phyloP scores from a whole-genome alignment of 2,797 vertebrate species.

The Balearica regulorum region DNA sequence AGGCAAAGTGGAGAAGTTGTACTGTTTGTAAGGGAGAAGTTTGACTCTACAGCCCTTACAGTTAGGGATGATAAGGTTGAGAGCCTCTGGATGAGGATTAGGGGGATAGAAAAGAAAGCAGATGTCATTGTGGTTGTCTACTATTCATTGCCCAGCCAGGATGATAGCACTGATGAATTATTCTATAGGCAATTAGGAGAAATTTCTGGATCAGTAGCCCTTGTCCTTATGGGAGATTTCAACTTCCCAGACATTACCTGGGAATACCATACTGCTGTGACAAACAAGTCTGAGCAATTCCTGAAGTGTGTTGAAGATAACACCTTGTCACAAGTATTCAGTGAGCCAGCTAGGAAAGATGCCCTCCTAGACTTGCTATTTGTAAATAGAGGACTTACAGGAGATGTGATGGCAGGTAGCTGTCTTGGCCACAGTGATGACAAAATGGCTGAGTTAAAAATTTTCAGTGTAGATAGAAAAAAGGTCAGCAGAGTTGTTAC shows the following conservation, averaged over 20 bases:
- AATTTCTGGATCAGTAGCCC: background rate
- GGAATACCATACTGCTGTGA: background rate
- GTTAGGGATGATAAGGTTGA: background rate
- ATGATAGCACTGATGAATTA: background rate
- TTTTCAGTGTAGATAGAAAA: background rate
- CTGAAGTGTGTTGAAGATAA: background rate
- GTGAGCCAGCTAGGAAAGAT: background rate
- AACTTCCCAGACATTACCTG: background rate
- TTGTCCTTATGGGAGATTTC: background rate
- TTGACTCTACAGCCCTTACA: background rate
- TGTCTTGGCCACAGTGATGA: background rate
- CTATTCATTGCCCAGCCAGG: background rate
- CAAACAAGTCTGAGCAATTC: background rate
- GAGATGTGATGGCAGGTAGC: background rate
- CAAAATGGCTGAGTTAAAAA: background rate
- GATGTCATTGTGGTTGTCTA: background rate
- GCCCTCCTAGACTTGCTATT: too few relatives aligned
- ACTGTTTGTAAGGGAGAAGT: background rate
- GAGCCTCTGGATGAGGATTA: background rate
- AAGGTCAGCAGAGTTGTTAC: background rate
- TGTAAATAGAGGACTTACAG: too few relatives aligned
- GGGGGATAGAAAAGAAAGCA: background rate
- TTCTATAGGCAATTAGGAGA: background rate
- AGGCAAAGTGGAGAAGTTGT: background rate
- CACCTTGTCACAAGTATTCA: background rate